phyloP scores from a whole-genome alignment of 2,797 vertebrate species.

The Crenuchus spilurus region DNA sequence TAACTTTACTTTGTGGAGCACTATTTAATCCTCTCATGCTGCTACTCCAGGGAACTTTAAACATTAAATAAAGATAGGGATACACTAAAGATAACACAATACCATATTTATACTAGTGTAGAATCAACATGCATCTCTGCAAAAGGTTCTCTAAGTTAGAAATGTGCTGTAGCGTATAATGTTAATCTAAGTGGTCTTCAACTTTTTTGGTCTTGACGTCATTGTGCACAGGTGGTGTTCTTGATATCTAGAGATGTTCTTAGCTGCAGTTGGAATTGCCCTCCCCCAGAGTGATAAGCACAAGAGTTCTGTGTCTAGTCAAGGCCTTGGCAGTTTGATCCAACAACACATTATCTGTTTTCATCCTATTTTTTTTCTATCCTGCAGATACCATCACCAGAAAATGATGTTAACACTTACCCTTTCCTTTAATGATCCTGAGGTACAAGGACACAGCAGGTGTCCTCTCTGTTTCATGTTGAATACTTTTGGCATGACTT shows the following conservation, averaged over 20 bases:
- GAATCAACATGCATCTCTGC: too few relatives aligned
- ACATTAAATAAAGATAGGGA: not conserved
- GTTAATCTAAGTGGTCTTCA: too few relatives aligned
- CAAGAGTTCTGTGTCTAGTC: constrained; percentile 14
- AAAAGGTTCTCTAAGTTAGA: too few relatives aligned
- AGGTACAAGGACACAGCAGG: not conserved
- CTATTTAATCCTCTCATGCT: constrained; percentile 10
- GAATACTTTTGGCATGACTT: constrained; percentile 5
- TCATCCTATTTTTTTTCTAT: not conserved
- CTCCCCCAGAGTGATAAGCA: constrained; percentile 20
- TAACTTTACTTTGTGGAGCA: not conserved
- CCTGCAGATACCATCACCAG: not conserved
- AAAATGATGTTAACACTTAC: not conserved
- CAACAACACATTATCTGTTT: not conserved
- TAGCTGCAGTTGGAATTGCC: constrained; percentile 12
- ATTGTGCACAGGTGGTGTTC: constrained; percentile 32
- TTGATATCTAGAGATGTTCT: constrained; percentile 12
- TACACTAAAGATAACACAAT: not conserved
- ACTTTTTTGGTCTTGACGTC: not conserved
- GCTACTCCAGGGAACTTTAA: not conserved
- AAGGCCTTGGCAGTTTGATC: constrained; percentile 35
- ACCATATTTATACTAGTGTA: not conserved
- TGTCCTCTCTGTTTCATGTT: not conserved
- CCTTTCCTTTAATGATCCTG: not conserved
- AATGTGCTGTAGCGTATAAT: too few relatives aligned